Conservation (phyloP, 1,140 invertebrate genomes). For the Rhynchophorus ferrugineus region DNA sequence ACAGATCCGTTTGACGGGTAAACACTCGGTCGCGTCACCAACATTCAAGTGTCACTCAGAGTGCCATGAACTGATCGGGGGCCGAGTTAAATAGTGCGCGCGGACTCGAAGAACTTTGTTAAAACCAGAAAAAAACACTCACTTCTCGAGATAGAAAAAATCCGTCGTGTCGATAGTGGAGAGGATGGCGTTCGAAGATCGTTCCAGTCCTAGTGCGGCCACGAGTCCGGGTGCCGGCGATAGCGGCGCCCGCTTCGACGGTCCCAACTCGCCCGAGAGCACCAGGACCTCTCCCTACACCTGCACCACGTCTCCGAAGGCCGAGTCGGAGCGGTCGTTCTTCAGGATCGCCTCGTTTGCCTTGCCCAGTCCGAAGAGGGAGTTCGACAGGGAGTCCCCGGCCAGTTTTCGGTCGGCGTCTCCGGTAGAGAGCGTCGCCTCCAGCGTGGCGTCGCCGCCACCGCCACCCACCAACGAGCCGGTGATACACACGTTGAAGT, state of each 20-base stretch:
- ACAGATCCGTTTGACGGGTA: slow-evolving; percentile 41
- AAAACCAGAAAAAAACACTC: slow-evolving; percentile 1
- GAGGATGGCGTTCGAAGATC: slow-evolving; percentile 40
- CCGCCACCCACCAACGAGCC: slow-evolving; percentile 31
- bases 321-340: slow-evolving; percentile 26
- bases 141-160: too few species aligned
- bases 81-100: too few species aligned
- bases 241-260: slow-evolving; percentile 19
- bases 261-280: slow-evolving; percentile 39
- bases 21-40: slow-evolving; percentile 32
- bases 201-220: slow-evolving; percentile 37
- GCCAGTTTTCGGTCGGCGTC: slow-evolving; percentile 23
- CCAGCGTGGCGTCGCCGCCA: slow-evolving; percentile 17
- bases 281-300: slow-evolving; percentile 38
- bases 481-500: slow-evolving; percentile 37
- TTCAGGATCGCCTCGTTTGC: slow-evolving; percentile 36
- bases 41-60: slow-evolving; percentile 21
- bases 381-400: slow-evolving; percentile 23
- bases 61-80: slow-evolving; percentile 16
- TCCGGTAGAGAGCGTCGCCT: slow-evolving; percentile 21
- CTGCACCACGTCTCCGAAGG: slow-evolving; percentile 34
- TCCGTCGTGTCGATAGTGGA: too few species aligned
- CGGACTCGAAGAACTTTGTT: too few species aligned
- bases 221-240: slow-evolving; percentile 25
- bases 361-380: slow-evolving; percentile 30